A percentile compares a stretch with the other conserved stretches of the same genome.
Conservation (phyloP, 2,888 invertebrate species). For the Erebia epiphron region DNA sequence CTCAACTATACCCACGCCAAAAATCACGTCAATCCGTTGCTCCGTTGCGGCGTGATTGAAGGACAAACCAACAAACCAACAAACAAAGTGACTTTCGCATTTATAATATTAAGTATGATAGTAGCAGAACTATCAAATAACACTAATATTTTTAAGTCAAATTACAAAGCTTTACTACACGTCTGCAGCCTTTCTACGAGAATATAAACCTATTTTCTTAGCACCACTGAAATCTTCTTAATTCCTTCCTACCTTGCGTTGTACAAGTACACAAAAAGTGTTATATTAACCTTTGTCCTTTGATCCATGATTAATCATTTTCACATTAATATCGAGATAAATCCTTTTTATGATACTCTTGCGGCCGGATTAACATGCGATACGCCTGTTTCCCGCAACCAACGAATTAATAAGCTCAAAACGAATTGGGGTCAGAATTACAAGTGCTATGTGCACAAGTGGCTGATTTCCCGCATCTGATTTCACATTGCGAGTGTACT, state of each 20-base stretch:
- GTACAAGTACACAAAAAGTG: neutral
- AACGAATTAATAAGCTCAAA: conserved; percentile 22
- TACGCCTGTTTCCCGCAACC: conserved; percentile 15
- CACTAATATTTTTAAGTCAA: too few relatives aligned
- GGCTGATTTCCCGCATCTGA: conserved; percentile 30
- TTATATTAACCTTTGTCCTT: neutral
- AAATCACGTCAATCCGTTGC: too few relatives aligned
- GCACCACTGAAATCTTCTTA: neutral
- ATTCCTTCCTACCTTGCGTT: neutral
- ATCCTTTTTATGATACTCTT: conserved; percentile 13
- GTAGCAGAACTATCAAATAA: too few relatives aligned
- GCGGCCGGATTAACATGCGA: conserved; percentile 13
- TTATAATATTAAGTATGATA: too few relatives aligned
- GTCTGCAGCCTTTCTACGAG: too few relatives aligned
- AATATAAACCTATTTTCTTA: too few relatives aligned
- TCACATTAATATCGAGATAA: conserved; percentile 6
- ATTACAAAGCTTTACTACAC: too few relatives aligned
- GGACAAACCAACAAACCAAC: too few relatives aligned
- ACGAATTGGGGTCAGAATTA: conserved; percentile 26
- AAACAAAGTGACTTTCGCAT: too few relatives aligned
- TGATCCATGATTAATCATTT: neutral
- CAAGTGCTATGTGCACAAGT: conserved; percentile 26
- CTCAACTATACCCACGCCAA: too few relatives aligned
- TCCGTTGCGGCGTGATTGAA: too few relatives aligned
- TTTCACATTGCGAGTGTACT: conserved; percentile 22